phyloP scores from a whole-genome alignment of 2,888 invertebrate species.

The Eulithis prunata region DNA sequence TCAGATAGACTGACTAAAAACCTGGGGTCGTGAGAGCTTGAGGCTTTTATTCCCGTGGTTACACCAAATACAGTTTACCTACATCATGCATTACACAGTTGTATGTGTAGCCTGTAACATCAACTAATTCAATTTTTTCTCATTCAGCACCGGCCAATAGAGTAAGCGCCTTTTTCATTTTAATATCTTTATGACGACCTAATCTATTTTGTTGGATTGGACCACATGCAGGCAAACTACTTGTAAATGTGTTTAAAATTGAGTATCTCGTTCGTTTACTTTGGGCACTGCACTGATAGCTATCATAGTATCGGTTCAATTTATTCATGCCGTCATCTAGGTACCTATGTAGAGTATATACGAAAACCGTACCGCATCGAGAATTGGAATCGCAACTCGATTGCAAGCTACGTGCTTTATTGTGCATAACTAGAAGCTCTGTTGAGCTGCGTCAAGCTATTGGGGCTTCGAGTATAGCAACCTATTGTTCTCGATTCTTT shows the following conservation, averaged over 20 bases:
- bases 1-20: too few species aligned
- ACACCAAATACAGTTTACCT: too few species aligned
- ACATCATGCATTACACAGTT: too few species aligned
- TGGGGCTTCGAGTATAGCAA: slow-evolving; percentile 1
- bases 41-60: too few species aligned
- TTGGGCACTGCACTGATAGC: slow-evolving; percentile 11
- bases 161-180: too few species aligned
- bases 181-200: too few species aligned
- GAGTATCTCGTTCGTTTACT: slow-evolving; percentile 12
- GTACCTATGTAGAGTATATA: slow-evolving; percentile 1
- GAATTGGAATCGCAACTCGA: slow-evolving; percentile 39
- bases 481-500: slow-evolving; percentile 10
- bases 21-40: too few species aligned
- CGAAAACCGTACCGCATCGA: slow-evolving; percentile 45
- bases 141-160: too few species aligned
- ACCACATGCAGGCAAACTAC: neutral
- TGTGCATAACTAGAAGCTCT: slow-evolving; percentile 31
- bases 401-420: slow-evolving; percentile 36
- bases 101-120: too few species aligned
- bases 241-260: slow-evolving; percentile 6
- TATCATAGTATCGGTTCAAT: slow-evolving; percentile 42
- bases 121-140: too few species aligned
- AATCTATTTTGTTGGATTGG: neutral
- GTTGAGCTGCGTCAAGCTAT: slow-evolving; percentile 18
- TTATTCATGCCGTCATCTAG: slow-evolving; percentile 53